These are phyloP conservation scores for Chrysaora quinquecirrha DNA, from an alignment of 30 jellyfish, hydroid and myxozoan species.

Conservation along the genomic window DNA sequence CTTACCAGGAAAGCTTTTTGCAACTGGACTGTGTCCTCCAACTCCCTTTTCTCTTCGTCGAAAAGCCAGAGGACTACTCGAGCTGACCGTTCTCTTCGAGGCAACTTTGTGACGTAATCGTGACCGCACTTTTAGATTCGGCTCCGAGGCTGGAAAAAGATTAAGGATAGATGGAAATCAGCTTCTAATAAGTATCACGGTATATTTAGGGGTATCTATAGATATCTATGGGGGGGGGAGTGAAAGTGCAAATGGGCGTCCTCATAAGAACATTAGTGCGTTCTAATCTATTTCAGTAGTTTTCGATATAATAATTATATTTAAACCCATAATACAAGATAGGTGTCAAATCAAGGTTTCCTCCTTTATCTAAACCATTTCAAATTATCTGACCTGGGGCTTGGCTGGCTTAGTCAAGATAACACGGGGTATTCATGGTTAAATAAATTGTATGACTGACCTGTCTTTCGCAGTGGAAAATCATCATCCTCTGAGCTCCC, in stretches of 20 bases:
- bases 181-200: too few relatives aligned
- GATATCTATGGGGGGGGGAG: too few relatives aligned
- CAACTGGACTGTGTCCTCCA: conserved; percentile 82
- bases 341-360: too few relatives aligned
- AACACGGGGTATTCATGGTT: neutral
- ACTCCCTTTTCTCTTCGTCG: conserved; percentile 65
- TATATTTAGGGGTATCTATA: too few relatives aligned
- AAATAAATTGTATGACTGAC: conserved; percentile 16
- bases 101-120: conserved; percentile 69
- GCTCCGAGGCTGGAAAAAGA: conserved; percentile 79
- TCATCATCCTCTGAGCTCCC: conserved; percentile 70
- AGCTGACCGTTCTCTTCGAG: conserved; percentile 52
- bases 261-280: too few relatives aligned
- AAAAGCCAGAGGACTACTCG: conserved; percentile 78
- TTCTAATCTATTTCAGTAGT: too few relatives aligned
- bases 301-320: too few relatives aligned
- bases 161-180: too few relatives aligned
- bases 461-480: conserved; percentile 82
- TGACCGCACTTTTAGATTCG: conserved; percentile 76
- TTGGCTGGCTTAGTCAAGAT: neutral
- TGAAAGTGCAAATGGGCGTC: too few relatives aligned
- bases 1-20: conserved; percentile 70
- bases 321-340: too few relatives aligned
- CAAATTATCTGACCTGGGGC: too few relatives aligned
- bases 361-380: too few relatives aligned